Percentiles rank a stretch among this genome's conserved stretches.
Conservation (phyloP, 2,888 invertebrate genomes). For the Resseliella maxima region DNA sequence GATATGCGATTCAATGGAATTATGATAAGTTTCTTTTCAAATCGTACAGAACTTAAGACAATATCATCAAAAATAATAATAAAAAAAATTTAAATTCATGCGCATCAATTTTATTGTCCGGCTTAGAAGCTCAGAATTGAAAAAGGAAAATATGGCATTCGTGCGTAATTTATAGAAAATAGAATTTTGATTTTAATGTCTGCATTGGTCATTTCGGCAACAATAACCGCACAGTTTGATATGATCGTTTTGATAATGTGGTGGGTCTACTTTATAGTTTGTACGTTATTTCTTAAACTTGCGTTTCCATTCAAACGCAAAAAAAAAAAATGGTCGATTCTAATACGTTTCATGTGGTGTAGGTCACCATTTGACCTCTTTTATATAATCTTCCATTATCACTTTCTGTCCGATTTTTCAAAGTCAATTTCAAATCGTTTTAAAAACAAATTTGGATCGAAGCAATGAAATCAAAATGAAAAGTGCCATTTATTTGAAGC, state of each 20-base stretch:
- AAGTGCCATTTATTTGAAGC: too few species aligned
- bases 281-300: background rate
- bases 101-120: slow-evolving; percentile 51
- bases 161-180: slow-evolving; percentile 32
- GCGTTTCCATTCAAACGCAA: background rate
- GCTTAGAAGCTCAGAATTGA: background rate
- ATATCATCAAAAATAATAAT: slow-evolving; percentile 43
- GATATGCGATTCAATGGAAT: slow-evolving; percentile 16
- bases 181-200: background rate
- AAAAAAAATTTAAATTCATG: slow-evolving; percentile 49
- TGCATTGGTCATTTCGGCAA: slow-evolving; percentile 51
- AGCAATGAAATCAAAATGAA: too few species aligned
- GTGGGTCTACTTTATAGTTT: background rate
- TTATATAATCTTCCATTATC: background rate
- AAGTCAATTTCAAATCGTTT: background rate
- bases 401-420: too few species aligned
- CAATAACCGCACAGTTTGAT: slow-evolving; percentile 51
- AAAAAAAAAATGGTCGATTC: background rate
- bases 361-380: background rate
- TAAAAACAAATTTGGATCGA: background rate
- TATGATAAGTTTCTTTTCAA: slow-evolving; percentile 14
- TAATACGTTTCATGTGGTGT: background rate
- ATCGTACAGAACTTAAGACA: background rate
- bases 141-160: background rate
- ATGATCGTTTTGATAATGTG: slow-evolving; percentile 19